A percentile compares a stretch with the other conserved stretches of the same genome.
phyloP scores from a whole-genome alignment of 2,888 invertebrate genomes.

The Busseola fusca region DNA sequence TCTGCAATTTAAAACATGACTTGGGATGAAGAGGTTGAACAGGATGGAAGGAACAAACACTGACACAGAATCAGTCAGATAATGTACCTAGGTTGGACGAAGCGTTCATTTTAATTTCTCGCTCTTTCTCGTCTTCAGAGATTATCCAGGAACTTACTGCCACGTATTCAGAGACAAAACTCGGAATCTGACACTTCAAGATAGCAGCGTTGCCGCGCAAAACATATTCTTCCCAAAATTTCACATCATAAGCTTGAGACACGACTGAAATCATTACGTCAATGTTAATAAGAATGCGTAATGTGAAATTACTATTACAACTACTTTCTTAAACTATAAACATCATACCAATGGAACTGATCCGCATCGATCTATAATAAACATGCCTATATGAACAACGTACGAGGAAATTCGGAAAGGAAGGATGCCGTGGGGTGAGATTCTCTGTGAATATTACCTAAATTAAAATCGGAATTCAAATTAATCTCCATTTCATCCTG shows the following conservation, averaged over 20 bases:
- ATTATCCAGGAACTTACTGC: conserved; percentile 95
- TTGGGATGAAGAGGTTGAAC: conserved; percentile 41
- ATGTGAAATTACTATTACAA: not conserved
- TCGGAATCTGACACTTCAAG: conserved; percentile 97
- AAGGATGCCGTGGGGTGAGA: conserved; percentile 42
- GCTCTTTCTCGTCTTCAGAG: conserved; percentile 90
- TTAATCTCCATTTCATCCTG: conserved; percentile 84
- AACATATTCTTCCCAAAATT: conserved; percentile 97
- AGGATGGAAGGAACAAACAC: conserved; percentile 38
- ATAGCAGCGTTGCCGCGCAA: conserved; percentile 96
- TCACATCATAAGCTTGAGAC: conserved; percentile 95
- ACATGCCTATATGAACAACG: conserved; percentile 2
- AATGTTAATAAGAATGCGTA: conserved; percentile 19
- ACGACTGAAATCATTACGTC: conserved; percentile 92
- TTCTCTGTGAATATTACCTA: conserved; percentile 74
- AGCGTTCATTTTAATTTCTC: conserved; percentile 79
- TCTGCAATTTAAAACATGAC: conserved; percentile 5
- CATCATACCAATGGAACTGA: not conserved
- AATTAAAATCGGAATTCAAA: conserved; percentile 81
- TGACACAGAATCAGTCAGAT: conserved; percentile 16
- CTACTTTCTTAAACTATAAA: not conserved
- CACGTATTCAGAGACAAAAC: conserved; percentile 97
- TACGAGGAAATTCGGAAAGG: conserved; percentile 47
- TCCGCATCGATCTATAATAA: not conserved
- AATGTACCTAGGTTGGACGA: conserved; percentile 79